Base-by-base conservation (phyloP, 2,888 invertebrate species). In the Lepidocyrtoides sp. region DNA sequence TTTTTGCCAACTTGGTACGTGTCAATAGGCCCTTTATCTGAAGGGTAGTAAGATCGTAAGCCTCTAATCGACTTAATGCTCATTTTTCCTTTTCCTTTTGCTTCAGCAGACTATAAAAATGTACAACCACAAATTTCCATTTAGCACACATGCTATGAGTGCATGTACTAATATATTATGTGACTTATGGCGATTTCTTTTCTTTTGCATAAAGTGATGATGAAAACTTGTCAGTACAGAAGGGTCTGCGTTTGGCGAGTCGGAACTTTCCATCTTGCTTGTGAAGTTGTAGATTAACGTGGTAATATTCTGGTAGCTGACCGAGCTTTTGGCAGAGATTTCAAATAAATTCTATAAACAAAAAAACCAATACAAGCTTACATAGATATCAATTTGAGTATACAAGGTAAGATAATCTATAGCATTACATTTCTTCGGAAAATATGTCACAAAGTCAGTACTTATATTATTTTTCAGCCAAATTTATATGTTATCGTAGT, bases 11-110 rank as follows among this genome's bases (percentile, higher is more conserved):
- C 57, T 84, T 93, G 93, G 41, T 92, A 93, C 1, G 86, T 75
- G 14, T 93, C 93, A 57, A 93, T 81, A 17, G 92, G 91, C 17
- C 92, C 93, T 41, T 93, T 93, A 69, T 93, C 93, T 0, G 93
- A 79, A 1, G 93, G 93, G 72, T 92, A 93, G 57, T 91, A 89
- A 26, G 89, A 84, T 54, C 89, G 79, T 20, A 93, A 48, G 3
- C 92, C 92, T 72, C 69, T 60, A 36, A 83, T 75, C 8, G 93
- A 91, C 79, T 91, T 89, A 29, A 89, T 87, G 44, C 91, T 92
- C 92, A 92, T 93, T 75, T n/a, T 86, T 75, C 8, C 17, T 57
- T 77, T n/a, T n/a, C n/a, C n/a, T n/a, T n/a, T n/a, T n/a, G n/a
- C n/a, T n/a, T n/a, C n/a, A n/a, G n/a, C 48, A 26, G 77, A 23